Base-by-base conservation (phyloP, 2,888 invertebrate genomes). In the Clanis bilineata region DNA sequence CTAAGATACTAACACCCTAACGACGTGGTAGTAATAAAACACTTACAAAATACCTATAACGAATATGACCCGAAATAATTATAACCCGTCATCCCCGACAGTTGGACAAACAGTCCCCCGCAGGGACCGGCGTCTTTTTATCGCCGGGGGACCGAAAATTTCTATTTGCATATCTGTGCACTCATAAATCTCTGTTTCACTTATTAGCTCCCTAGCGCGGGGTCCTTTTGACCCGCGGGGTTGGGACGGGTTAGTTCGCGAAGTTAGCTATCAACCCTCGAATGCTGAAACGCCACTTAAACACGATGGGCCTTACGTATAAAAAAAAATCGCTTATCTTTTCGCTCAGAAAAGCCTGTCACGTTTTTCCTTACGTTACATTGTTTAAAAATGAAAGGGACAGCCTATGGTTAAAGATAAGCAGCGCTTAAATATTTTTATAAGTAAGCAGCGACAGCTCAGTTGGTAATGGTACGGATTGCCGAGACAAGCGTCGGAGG, bases 141-240 rank as follows among this genome's bases (percentile, higher is more conserved):
- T 88, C 89, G 84, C 81, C 82, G 78, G 81, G 90, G 90, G 90
- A 88, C 88, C 88, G 88, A 87, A 88, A 87, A 89, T 87, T 90
- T 90, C 87, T 91, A 92, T 92, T 92, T 92, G 91, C 91, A 92
- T 92, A 92, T 92, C 91, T 90, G 85, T 80, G 82, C 81, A 80
- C 83, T 88, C 89, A 90, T 92, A 92, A 92, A 92, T 92, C 92
- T 90, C 87, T 82, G 90, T 88, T 91, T 90, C 90, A 90, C 90
- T 91, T 91, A 91, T 92, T 92, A 89, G 90, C 83, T 79, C 82
- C 76, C 80, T 81, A 77, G 70, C 79, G 74, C 73, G 81, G 82
- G 82, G 75, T 80, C 74, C 32, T 62, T 61, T 68, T 72, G 83
- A 80, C 79, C 77, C 76, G 64, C 59, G 59, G 51, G 51, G 51